Conservation (phyloP, 2,797 vertebrate genomes). For the Euthynnus affinis region DNA sequence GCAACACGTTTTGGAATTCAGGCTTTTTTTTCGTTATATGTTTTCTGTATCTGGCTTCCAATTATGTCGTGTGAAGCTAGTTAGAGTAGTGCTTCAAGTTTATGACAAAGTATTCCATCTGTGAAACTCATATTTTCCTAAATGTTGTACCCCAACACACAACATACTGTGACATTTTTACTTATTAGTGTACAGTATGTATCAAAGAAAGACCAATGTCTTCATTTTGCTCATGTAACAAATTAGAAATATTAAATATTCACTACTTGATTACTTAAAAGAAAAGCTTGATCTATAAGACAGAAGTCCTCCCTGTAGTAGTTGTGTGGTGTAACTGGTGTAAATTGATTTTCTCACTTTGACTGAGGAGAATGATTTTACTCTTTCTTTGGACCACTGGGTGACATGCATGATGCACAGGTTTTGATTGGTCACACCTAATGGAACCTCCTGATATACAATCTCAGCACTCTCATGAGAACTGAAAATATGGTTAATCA, state of each 20-base stretch:
- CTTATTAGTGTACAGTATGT: not conserved
- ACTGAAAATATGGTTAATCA: slow-evolving; percentile 1
- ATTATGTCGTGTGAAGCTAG: not conserved
- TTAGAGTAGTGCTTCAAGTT: not conserved
- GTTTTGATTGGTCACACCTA: not conserved
- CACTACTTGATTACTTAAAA: not conserved
- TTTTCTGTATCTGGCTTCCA: not conserved
- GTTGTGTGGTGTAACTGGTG: not conserved
- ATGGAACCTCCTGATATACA: not conserved
- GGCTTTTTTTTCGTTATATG: not conserved
- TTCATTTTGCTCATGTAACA: not conserved
- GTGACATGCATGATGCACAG: not conserved
- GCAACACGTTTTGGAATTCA: not conserved
- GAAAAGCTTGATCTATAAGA: not conserved
- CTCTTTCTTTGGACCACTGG: not conserved
- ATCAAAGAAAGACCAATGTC: not conserved
- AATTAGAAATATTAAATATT: not conserved
- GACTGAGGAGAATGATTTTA: not conserved
- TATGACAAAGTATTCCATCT: too few relatives aligned
- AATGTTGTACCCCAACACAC: not conserved
- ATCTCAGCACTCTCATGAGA: not conserved
- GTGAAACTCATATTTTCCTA: not conserved
- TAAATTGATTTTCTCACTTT: not conserved
- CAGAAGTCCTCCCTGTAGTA: not conserved
- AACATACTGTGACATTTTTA: not conserved